Evolutionary conservation across 2,888 invertebrate species (phyloP).

Genomic region (Criorhina ranunculi): DNA sequence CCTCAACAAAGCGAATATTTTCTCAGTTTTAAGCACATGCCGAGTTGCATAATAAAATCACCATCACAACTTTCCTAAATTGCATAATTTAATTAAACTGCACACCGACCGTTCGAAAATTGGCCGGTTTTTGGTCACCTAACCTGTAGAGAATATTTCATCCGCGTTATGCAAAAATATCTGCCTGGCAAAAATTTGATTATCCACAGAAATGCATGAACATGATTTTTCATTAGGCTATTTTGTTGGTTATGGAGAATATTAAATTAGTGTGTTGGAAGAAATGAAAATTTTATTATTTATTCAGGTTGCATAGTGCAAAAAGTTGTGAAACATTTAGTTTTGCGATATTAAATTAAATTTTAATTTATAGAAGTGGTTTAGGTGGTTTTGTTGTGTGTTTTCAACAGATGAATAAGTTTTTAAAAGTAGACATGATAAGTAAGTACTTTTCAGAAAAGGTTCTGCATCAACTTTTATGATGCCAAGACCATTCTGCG

Average conservation of each 20-base stretch:
- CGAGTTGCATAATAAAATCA: conserved; percentile 17
- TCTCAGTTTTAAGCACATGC: background rate
- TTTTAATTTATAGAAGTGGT: too few relatives aligned
- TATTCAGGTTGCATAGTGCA: background rate
- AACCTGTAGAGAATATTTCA: background rate
- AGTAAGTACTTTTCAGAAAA: too few relatives aligned
- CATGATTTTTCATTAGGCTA: too few relatives aligned
- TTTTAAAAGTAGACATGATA: too few relatives aligned
- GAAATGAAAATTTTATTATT: background rate
- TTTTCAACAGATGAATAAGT: too few relatives aligned
- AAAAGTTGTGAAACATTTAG: background rate
- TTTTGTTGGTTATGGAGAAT: background rate
- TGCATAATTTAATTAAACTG: conserved; percentile 48
- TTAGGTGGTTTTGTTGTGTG: too few relatives aligned
- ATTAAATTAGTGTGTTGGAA: background rate
- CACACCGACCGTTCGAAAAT: background rate
- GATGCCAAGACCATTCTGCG: too few relatives aligned
- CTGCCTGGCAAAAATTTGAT: background rate
- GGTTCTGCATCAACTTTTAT: too few relatives aligned
- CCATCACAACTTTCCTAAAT: background rate
- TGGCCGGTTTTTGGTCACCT: conserved; percentile 2
- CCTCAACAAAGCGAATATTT: background rate
- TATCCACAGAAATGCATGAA: background rate
- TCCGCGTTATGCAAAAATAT: background rate
- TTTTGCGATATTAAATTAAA: background rate